Evolutionary conservation across 2,888 invertebrate species (phyloP).

Genomic region (Tuta absoluta): DNA sequence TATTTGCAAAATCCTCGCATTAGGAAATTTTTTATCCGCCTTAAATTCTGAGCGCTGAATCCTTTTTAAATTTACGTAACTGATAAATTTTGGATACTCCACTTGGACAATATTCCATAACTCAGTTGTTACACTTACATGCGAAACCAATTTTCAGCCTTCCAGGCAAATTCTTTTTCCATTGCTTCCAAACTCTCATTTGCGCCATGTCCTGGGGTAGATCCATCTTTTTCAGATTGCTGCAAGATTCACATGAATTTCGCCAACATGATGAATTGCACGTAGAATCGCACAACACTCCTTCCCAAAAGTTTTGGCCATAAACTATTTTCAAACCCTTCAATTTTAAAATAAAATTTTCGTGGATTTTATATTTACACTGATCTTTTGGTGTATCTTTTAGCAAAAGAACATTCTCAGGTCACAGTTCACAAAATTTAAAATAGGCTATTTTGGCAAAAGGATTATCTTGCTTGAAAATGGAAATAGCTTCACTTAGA

Average conservation of each 20-base stretch:
- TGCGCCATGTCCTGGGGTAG: background rate
- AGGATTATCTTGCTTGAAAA: slow-evolving; percentile 15
- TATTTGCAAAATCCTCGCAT: background rate
- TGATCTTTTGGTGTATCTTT: slow-evolving; percentile 15
- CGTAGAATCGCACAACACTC: background rate
- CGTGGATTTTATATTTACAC: slow-evolving; percentile 17
- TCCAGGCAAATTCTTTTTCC: slow-evolving; percentile 2
- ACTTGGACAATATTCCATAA: background rate
- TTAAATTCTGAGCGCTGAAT: slow-evolving; percentile 13
- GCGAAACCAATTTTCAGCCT: slow-evolving; percentile 3
- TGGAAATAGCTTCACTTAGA: slow-evolving; percentile 11
- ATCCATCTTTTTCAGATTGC: slow-evolving; percentile 6
- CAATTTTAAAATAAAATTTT: slow-evolving; percentile 21
- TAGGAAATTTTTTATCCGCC: slow-evolving; percentile 6
- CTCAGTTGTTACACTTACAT: slow-evolving; percentile 5
- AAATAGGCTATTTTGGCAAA: slow-evolving; percentile 9
- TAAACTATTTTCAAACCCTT: slow-evolving; percentile 18
- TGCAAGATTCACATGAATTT: slow-evolving; percentile 6
- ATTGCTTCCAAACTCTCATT: slow-evolving; percentile 8
- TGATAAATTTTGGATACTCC: slow-evolving; percentile 8
- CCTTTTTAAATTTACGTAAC: slow-evolving; percentile 20
- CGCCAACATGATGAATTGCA: slow-evolving; percentile 13
- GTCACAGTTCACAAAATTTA: slow-evolving; percentile 18
- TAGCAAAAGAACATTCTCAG: slow-evolving; percentile 16
- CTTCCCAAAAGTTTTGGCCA: slow-evolving; percentile 8